Base-by-base conservation (phyloP, 2,888 invertebrate species). In the Thereva unica region DNA sequence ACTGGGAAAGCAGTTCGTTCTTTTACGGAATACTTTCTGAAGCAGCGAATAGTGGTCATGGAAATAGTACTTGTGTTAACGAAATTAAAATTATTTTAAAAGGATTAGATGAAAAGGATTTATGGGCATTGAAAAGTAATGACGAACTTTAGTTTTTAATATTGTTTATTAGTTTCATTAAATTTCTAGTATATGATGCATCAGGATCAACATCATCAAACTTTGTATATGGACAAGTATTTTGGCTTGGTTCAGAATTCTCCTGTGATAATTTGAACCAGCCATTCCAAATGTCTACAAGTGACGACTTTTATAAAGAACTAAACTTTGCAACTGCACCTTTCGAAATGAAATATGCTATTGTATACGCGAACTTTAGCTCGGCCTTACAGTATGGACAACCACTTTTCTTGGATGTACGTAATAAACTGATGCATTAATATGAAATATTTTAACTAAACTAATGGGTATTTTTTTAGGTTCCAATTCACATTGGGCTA, bases 261-360 rank as follows among this genome's bases (percentile, higher is more conserved):
- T 10, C 47, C 5, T 59, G 57, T 12, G 45, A 47, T 6, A n/a
- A n/a, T 8, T 47, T 59, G 38, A 37, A 47, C 38, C 8, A 8
- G 1, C 5, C 4, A 3, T 7, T 12, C 6, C 37, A 38, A 4
- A 9, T 37, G n/a, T 37, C 4, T n/a, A 59, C 47, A 47, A 41
- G 37, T 7, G 4, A 10, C 6, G 7, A n/a, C 23, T 1, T 2
- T 45, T 47, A 35, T 9, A 47, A 10, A 2, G 37, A 45, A 47
- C 9, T 59, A 12, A 8, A 37, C 5, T 12, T n/a, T 4, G 57
- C 57, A 5, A 34, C 35, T n/a, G 47, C 57, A 12, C 57, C 57
- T 7, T 47, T 59, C 10, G 5, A 40, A 2, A 59, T 59, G 57
- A 59, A 59, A 35, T 59, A 47, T 8, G 45, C 37, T 37, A 59